Percentiles rank a stretch among this genome's conserved stretches.
Conservation (phyloP, 2,888 invertebrate genomes). For the Tipula vernalis region DNA sequence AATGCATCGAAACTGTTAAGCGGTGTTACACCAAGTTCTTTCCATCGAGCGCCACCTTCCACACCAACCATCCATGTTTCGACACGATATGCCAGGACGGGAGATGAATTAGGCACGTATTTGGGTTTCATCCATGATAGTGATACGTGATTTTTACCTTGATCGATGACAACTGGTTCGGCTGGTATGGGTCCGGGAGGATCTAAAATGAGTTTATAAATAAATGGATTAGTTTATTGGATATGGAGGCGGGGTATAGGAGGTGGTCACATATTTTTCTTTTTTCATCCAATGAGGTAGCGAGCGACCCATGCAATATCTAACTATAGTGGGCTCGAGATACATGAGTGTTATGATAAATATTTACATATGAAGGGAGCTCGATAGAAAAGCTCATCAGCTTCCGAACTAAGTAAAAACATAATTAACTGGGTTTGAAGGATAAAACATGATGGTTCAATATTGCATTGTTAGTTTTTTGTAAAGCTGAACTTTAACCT, state of each 20-base stretch:
- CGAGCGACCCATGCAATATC: no score
- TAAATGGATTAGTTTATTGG: neutral
- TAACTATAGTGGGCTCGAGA: no score
- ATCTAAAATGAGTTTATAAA: conserved; percentile 38
- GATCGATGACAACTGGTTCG: conserved; percentile 63
- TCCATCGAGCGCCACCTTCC: conserved; percentile 75
- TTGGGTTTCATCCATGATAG: conserved; percentile 72
- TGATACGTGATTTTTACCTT: conserved; percentile 74
- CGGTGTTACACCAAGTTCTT: conserved; percentile 66
- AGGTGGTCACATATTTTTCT: neutral
- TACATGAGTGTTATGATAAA: no score
- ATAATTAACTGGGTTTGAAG: no score
- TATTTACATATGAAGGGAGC: no score
- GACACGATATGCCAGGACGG: conserved; percentile 69
- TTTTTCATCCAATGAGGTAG: neutral
- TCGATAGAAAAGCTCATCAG: no score
- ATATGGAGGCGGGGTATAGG: neutral
- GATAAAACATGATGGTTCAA: no score
- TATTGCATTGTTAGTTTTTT: no score
- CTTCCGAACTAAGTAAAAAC: no score
- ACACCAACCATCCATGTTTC: conserved; percentile 69
- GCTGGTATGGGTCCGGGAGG: conserved; percentile 68
- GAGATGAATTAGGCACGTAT: conserved; percentile 48
- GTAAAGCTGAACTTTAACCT: no score
- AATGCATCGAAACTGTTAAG: conserved; percentile 72